phyloP scores from a whole-genome alignment of 1,140 invertebrate species.

The Ganaspis sp. region DNA sequence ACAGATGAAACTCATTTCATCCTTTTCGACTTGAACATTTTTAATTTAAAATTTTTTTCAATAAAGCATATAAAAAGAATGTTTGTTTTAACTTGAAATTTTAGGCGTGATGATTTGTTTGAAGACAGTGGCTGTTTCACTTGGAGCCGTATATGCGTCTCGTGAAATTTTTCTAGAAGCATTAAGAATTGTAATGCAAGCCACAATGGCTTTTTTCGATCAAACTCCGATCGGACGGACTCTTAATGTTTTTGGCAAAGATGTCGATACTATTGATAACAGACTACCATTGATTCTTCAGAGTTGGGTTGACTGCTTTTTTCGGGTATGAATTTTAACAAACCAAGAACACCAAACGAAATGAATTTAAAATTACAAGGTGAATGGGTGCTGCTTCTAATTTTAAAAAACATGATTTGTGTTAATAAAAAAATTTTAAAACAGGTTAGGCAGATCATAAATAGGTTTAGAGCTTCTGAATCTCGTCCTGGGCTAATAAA shows the following conservation, averaged over 20 bases:
- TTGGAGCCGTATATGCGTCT: conserved; percentile 81
- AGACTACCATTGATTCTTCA: conserved; percentile 67
- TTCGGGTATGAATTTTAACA: conserved; percentile 68
- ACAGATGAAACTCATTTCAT: no score
- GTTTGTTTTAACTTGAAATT: conserved; percentile 57
- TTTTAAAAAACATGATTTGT: no score
- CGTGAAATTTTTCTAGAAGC: conserved; percentile 78
- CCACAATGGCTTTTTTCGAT: conserved; percentile 87
- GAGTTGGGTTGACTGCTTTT: conserved; percentile 72
- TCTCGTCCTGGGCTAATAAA: no score
- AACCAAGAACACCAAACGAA: no score
- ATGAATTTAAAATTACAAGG: no score
- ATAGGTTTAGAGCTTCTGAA: no score
- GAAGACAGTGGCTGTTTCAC: conserved; percentile 77
- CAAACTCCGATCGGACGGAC: conserved; percentile 84
- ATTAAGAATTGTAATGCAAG: conserved; percentile 80
- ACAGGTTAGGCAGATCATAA: no score
- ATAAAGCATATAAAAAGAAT: no score
- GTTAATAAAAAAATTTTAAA: no score
- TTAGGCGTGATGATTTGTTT: conserved; percentile 76
- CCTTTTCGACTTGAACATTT: no score
- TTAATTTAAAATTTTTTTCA: no score
- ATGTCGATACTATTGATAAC: conserved; percentile 83
- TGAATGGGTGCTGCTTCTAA: no score
- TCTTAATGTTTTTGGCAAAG: conserved; percentile 85